Evolutionary conservation across 1,140 invertebrate genomes (phyloP), one percentile per base, ranked within the genome.

Genomic region (Heliconius melpomene): DNA sequence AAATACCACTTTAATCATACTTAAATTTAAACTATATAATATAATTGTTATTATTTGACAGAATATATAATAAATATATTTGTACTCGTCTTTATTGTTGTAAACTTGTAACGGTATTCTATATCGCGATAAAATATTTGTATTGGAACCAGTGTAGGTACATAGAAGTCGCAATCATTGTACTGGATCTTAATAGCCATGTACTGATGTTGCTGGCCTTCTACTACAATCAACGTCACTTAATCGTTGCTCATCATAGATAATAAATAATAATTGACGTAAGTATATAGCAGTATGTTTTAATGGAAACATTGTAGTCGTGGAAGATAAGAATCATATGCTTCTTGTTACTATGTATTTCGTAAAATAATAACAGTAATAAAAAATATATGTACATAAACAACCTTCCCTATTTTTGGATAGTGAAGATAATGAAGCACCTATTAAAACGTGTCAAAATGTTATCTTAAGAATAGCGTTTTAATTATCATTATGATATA

Each of bases 151-250:
- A 23, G 20, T 23, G 8, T 29, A 66, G 2, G 26, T 66, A 66
- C 46, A 76, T 79, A 75, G 74, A n/a, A 79, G 52, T 66, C 60
- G 5, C 60, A 66, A 66, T 66, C 60, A 66, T 66, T 66, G 26
- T 66, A 29, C 23, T 66, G 60, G 60, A 66, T 66, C 26, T 66
- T 66, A 66, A 66, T 66, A 66, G 26, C 60, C 60, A 29, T 60
- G 23, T 66, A 66, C 60, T 66, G 60, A 66, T 26, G 60, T 52
- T 76, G 38, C 50, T 78, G 84, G 83, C 84, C 85, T 88, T 84
- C 82, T 83, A 52, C 81, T 54, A 80, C 82, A 82, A 84, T 87
- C 82, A 86, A 77, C 84, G 82, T 86, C 82, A 87, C 81, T 82
- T 82, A 80, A 88, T 85, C 79, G 77, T 83, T 80, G 78, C 77